A percentile compares a stretch with the other conserved stretches of the same genome.
Conservation (phyloP, 2,113 vertebrate genomes). For the Nibea albiflora region DNA sequence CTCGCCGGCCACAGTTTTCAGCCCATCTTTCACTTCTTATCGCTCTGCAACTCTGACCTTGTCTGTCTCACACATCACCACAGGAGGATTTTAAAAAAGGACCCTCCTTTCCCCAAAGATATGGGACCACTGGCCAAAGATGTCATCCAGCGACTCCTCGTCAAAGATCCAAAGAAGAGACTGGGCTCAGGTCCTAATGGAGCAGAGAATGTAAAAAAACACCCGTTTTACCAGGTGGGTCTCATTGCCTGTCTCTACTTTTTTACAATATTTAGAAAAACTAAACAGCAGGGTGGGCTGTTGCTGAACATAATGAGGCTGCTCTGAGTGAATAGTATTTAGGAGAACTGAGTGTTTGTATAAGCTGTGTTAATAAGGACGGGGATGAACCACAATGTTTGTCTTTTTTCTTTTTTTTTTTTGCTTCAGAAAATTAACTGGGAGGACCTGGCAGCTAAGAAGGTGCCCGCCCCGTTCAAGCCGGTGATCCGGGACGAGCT, state of each 20-base stretch:
- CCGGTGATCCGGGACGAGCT: conserved; percentile 95
- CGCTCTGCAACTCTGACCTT: conserved; percentile 16
- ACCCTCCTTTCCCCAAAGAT: conserved; percentile 95
- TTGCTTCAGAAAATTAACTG: conserved; percentile 92
- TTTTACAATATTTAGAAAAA: conserved; percentile 33
- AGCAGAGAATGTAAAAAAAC: conserved; percentile 93
- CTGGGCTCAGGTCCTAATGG: conserved; percentile 91
- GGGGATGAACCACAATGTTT: neutral
- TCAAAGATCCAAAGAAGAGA: conserved; percentile 96
- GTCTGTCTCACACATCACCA: conserved; percentile 37
- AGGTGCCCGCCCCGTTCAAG: conserved; percentile 93
- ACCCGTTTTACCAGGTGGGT: conserved; percentile 94
- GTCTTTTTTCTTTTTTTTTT: conserved; percentile 10
- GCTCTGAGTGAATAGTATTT: conserved; percentile 3
- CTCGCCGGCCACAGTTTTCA: neutral
- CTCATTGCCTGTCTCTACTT: neutral
- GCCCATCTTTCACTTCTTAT: neutral
- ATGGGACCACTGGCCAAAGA: conserved; percentile 93
- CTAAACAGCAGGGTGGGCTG: conserved; percentile 20
- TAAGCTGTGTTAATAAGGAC: neutral
- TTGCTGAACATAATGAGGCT: neutral
- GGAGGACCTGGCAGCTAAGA: conserved; percentile 96
- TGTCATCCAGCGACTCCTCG: conserved; percentile 91
- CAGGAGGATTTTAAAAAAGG: conserved; percentile 97
- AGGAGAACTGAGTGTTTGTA: conserved; percentile 6